Evolutionary conservation across 2,888 invertebrate genomes (phyloP).

Genomic region (Escarpia spicata): DNA sequence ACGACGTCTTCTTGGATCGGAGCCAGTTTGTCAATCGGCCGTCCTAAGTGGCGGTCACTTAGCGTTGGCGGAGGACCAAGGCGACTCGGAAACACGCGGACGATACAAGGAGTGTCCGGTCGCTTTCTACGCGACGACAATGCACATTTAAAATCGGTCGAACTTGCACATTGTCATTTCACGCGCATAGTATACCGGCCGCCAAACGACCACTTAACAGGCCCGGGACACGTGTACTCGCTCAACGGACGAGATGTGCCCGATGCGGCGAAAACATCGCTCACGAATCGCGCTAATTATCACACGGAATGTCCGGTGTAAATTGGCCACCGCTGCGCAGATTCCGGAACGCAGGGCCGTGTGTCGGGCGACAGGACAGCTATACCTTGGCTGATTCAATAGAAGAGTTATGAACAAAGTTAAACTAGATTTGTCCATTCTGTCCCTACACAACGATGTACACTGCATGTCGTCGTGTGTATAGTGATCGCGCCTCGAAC

Average conservation of each 20-base stretch:
- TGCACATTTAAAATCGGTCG: background rate
- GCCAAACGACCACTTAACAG: background rate
- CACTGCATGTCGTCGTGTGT: background rate
- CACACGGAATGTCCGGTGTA: background rate
- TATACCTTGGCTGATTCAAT: background rate
- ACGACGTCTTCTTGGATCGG: background rate
- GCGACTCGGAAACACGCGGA: background rate
- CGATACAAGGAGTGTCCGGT: background rate
- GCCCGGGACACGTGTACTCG: background rate
- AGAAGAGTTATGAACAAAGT: background rate
- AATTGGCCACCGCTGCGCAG: background rate
- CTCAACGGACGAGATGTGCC: background rate
- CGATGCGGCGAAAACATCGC: background rate
- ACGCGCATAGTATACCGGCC: background rate
- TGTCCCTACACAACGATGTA: background rate
- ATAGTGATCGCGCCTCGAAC: background rate
- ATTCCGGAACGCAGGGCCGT: background rate
- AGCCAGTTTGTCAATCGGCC: background rate
- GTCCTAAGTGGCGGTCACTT: background rate
- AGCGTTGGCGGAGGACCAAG: background rate
- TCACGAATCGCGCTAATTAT: slow-evolving; percentile 12
- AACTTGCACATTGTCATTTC: background rate
- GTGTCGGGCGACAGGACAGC: background rate
- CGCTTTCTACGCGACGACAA: background rate
- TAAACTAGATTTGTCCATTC: background rate